phyloP scores from a whole-genome alignment of 2,113 vertebrate genomes.

The Ovis aries region DNA sequence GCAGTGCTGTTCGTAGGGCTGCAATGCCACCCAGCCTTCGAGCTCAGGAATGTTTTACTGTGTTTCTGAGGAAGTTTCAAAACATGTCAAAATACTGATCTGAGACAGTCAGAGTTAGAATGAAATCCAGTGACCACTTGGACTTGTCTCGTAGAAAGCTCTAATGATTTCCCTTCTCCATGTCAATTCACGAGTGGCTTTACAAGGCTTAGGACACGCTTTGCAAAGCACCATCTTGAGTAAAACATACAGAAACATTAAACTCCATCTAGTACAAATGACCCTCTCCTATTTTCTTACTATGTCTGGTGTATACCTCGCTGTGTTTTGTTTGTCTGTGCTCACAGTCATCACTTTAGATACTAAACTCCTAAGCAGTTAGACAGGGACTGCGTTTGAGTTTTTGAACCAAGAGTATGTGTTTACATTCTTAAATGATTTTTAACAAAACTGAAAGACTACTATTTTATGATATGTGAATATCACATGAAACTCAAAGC shows the following conservation, averaged over 20 bases:
- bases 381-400: not conserved
- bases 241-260: not conserved
- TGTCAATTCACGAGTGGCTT: not conserved
- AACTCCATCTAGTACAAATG: not conserved
- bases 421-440: not conserved
- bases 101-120: not conserved
- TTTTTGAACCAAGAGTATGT: not conserved
- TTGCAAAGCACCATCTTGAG: not conserved
- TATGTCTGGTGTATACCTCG: not conserved
- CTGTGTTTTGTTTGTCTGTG: not conserved
- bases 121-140: not conserved
- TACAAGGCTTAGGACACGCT: not conserved
- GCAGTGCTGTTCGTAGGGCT: not conserved
- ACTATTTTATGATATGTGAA: not conserved
- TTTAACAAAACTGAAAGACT: conserved; percentile 24
- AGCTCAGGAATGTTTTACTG: not conserved
- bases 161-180: not conserved
- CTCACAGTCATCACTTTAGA: not conserved
- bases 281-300: not conserved
- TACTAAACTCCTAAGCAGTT: not conserved
- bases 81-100: not conserved
- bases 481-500: conserved; percentile 1
- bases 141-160: not conserved
- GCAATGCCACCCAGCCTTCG: not conserved
- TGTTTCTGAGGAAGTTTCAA: conserved; percentile 11